A percentile compares a stretch with the other conserved stretches of the same genome.
phyloP scores from a whole-genome alignment of 2,888 invertebrate species.

The Dermolepida albohirtum region DNA sequence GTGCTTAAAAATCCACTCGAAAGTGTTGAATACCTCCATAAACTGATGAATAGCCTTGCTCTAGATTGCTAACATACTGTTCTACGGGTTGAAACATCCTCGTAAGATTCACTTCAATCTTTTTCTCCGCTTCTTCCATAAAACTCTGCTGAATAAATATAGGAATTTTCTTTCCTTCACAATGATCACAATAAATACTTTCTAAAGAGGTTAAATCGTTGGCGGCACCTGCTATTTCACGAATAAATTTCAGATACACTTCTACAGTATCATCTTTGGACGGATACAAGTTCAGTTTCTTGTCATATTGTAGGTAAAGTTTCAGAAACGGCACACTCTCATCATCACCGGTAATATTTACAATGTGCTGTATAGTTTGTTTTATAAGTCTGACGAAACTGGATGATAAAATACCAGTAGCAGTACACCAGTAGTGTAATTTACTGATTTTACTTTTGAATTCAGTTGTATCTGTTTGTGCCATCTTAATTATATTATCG shows the following conservation, averaged over 20 bases:
- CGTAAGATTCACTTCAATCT: conserved; percentile 40
- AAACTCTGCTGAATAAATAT: conserved; percentile 58
- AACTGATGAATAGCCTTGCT: conserved; percentile 50
- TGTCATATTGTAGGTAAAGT: conserved; percentile 69
- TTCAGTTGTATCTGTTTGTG: conserved; percentile 35
- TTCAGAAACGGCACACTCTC: conserved; percentile 73
- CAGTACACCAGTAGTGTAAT: conserved; percentile 43
- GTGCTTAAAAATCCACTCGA: too few relatives aligned
- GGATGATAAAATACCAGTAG: conserved; percentile 67
- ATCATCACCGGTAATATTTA: conserved; percentile 68
- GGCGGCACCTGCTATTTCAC: conserved; percentile 50
- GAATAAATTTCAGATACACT: conserved; percentile 71
- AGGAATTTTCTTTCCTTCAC: conserved; percentile 51
- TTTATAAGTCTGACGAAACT: conserved; percentile 77
- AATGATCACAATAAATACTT: conserved; percentile 50
- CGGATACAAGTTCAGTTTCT: conserved; percentile 71
- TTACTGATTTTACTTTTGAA: conserved; percentile 25
- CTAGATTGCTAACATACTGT: conserved; percentile 43
- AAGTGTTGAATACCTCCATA: conserved; percentile 42
- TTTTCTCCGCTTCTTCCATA: conserved; percentile 43
- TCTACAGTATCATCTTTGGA: conserved; percentile 69
- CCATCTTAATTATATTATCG: conserved; percentile 43
- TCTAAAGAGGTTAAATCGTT: conserved; percentile 52
- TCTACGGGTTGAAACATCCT: conserved; percentile 43
- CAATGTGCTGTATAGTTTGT: conserved; percentile 74